Percentiles rank a stretch among this genome's conserved stretches.
Conservation (phyloP, 2,797 vertebrate genomes). For the Anguilla obscura region DNA sequence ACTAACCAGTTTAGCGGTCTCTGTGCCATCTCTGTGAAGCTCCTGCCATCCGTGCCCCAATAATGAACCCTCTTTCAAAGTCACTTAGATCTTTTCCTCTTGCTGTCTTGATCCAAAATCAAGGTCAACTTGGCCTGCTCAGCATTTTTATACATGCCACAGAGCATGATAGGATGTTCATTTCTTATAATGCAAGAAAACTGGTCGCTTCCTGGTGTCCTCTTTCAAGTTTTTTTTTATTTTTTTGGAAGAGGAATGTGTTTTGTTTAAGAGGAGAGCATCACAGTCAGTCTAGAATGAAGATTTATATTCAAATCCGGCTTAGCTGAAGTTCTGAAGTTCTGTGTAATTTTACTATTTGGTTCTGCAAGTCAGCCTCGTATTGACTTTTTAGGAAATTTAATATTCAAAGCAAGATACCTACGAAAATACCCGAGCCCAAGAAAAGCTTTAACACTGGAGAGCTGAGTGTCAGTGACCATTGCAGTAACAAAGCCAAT, state of each 20-base stretch:
- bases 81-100: too few species aligned
- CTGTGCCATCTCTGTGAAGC: too few species aligned
- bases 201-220: background rate
- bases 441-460: background rate
- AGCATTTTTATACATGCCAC: too few species aligned
- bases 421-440: background rate
- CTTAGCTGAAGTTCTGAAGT: background rate
- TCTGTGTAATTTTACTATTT: background rate
- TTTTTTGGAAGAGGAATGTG: background rate
- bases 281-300: too few species aligned
- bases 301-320: background rate
- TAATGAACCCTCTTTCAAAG: too few species aligned
- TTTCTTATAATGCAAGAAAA: too few species aligned
- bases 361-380: background rate
- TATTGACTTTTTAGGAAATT: background rate
- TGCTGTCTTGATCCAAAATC: too few species aligned
- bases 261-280: background rate
- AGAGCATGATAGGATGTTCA: too few species aligned
- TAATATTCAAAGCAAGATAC: background rate
- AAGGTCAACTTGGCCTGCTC: too few species aligned
- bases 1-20: too few species aligned
- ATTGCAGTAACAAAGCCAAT: conserved; percentile 1
- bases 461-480: background rate
- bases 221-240: background rate
- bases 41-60: too few species aligned